Evolutionary conservation across 2,888 invertebrate species (phyloP).

Genomic region (Machimus atricapillus): DNA sequence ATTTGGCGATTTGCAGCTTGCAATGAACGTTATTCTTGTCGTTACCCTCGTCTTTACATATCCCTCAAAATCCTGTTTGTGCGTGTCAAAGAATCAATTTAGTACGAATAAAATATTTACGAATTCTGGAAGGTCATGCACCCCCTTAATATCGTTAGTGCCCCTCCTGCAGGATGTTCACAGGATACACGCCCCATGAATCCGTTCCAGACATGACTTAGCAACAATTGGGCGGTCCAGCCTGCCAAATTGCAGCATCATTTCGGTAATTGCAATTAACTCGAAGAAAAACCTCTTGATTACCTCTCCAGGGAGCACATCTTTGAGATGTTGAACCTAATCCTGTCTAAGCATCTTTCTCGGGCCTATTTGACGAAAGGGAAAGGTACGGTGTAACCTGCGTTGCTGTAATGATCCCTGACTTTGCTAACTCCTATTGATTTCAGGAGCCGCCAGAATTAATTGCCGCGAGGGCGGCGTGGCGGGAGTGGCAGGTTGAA

Average conservation of each 20-base stretch:
- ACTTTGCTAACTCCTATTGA: constrained; percentile 15
- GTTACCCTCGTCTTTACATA: background rate
- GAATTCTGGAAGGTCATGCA: background rate
- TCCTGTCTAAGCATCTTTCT: background rate
- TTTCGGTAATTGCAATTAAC: constrained; percentile 13
- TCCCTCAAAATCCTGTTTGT: background rate
- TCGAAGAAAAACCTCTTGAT: background rate
- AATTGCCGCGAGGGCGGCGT: background rate
- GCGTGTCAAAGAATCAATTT: background rate
- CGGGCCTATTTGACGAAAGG: background rate
- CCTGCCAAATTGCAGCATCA: background rate
- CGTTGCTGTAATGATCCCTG: background rate
- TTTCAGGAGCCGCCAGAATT: background rate
- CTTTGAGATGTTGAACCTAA: constrained; percentile 12
- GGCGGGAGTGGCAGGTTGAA: background rate
- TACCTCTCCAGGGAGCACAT: background rate
- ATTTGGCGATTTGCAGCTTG: background rate
- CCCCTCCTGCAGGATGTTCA: background rate
- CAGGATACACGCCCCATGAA: background rate
- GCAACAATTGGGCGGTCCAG: background rate
- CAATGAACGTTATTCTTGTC: background rate
- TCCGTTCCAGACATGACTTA: background rate
- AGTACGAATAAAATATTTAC: background rate
- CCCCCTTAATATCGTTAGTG: background rate
- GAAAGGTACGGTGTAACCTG: background rate